Evolutionary conservation across 2,113 vertebrate species (phyloP).

Genomic region (Planiliza haematocheilus): DNA sequence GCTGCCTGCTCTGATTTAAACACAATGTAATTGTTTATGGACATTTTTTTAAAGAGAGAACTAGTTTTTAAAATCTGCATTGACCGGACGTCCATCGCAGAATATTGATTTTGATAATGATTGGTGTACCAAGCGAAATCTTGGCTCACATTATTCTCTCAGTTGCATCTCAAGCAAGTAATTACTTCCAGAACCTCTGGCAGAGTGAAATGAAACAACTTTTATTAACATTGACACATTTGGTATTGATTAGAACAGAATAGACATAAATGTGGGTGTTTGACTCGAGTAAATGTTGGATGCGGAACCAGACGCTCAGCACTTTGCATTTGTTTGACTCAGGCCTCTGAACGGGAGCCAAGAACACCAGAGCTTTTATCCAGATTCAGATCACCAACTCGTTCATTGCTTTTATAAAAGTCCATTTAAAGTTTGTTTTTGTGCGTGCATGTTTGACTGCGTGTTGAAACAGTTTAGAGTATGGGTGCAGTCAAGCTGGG

Average conservation of each 20-base stretch:
- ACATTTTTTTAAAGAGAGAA: background rate
- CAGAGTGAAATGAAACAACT: background rate
- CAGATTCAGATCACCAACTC: conserved; percentile 78
- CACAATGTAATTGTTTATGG: conserved; percentile 5
- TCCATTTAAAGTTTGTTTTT: conserved; percentile 24
- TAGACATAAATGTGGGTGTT: conserved; percentile 18
- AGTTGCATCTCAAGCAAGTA: background rate
- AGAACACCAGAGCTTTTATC: conserved; percentile 70
- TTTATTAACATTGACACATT: conserved; percentile 3
- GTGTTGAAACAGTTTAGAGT: background rate
- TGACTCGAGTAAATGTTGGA: conserved; percentile 25
- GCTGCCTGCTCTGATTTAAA: conserved; percentile 34
- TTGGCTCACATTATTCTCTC: background rate
- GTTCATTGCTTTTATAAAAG: conserved; percentile 76
- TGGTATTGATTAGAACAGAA: conserved; percentile 22
- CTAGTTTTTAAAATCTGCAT: background rate
- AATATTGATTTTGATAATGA: background rate
- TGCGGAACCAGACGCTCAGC: conserved; percentile 51
- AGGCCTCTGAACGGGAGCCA: conserved; percentile 46
- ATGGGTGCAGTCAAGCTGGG: no score
- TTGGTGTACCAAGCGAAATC: background rate
- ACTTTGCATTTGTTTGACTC: conserved; percentile 62
- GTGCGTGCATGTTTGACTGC: background rate
- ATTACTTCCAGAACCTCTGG: background rate
- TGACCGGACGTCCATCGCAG: background rate